Conservation (phyloP, 2,888 invertebrate genomes). For the Heliconius erato region DNA sequence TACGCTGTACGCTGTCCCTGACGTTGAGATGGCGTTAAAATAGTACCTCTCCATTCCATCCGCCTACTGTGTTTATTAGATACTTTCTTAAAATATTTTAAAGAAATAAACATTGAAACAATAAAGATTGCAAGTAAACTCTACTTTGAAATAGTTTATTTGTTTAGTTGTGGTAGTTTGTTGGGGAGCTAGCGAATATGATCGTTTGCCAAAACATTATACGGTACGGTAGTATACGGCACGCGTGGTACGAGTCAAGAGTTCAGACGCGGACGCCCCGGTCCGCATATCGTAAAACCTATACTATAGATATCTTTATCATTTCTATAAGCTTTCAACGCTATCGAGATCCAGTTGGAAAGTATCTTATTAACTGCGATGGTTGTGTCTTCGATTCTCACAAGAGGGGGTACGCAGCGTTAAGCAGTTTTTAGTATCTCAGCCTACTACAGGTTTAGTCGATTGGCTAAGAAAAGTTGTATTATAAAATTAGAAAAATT, state of each 20-base stretch:
- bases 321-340: too few species aligned
- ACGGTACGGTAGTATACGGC: background rate
- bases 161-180: slow-evolving; percentile 8
- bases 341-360: background rate
- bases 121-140: background rate
- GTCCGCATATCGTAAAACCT: slow-evolving; percentile 8
- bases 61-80: background rate
- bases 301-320: slow-evolving; percentile 10
- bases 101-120: slow-evolving; percentile 19
- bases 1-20: too few species aligned
- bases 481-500: background rate
- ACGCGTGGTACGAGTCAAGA: too few species aligned
- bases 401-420: background rate
- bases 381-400: background rate
- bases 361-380: background rate
- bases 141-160: slow-evolving; percentile 8
- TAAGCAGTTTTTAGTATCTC: background rate
- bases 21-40: too few species aligned
- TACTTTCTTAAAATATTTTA: slow-evolving; percentile 10
- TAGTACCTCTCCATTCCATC: background rate
- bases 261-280: background rate
- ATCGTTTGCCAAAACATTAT: slow-evolving; percentile 34
- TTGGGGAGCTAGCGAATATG: background rate
- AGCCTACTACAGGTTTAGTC: background rate
- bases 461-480: background rate